Percentiles rank a stretch among this genome's conserved stretches.
Evolutionary conservation across 2,888 invertebrate species (phyloP).

Genomic region (Sminthurides aquaticus): DNA sequence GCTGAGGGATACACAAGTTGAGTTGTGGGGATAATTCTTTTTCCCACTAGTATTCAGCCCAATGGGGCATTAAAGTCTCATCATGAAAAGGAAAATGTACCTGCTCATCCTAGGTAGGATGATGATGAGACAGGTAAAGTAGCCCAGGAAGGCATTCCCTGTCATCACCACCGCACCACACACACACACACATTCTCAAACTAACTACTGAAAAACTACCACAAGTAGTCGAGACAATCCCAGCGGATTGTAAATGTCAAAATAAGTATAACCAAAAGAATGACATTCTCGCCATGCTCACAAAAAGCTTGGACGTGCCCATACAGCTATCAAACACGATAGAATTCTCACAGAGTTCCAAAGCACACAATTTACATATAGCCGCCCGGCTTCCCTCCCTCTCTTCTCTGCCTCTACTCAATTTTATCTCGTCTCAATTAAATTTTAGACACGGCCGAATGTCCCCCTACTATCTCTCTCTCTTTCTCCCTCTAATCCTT

Average conservation of each 20-base stretch:
- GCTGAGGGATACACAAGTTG: no score
- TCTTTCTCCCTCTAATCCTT: no score
- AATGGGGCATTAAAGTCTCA: not conserved
- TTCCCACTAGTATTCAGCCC: no score
- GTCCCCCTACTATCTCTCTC: not conserved
- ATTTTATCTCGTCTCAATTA: slow-evolving; percentile 3
- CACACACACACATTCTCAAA: not conserved
- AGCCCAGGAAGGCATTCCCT: not conserved
- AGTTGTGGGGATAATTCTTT: no score
- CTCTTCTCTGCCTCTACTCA: not conserved
- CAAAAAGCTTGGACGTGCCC: not conserved
- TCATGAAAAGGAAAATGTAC: not conserved
- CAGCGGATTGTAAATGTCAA: slow-evolving; percentile 3
- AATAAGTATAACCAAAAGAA: not conserved
- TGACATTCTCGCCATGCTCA: not conserved
- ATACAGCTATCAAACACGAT: not conserved
- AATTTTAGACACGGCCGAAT: not conserved
- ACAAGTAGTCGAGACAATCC: slow-evolving; percentile 1
- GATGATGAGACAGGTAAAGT: no score
- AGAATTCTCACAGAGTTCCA: not conserved
- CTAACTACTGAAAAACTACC: no score
- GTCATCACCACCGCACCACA: not conserved
- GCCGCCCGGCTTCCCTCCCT: no score
- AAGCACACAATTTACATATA: not conserved
- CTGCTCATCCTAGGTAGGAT: not conserved